Conservation (phyloP, 2,113 vertebrate species). For the Oryctolagus cuniculus region DNA sequence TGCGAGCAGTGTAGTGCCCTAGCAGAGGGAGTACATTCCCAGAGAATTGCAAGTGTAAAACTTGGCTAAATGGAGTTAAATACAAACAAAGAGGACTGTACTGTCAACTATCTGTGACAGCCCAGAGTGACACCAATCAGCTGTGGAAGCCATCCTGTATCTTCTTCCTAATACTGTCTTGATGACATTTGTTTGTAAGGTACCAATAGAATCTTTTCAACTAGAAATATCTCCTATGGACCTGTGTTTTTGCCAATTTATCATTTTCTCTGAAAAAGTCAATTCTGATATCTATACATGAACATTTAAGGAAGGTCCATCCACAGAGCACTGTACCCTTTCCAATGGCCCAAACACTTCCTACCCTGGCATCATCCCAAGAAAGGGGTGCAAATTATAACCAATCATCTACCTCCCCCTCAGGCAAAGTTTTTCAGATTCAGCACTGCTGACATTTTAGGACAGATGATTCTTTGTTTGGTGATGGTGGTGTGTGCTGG, state of each 20-base stretch:
- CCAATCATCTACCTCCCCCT: background rate
- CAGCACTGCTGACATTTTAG: background rate
- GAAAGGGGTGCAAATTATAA: background rate
- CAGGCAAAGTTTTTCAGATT: background rate
- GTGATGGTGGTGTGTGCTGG: background rate
- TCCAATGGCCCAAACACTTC: background rate
- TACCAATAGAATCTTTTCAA: background rate
- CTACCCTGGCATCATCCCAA: background rate
- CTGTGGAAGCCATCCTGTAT: background rate
- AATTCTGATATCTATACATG: background rate
- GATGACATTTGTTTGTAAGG: background rate
- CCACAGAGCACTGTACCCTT: background rate
- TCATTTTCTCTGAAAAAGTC: background rate
- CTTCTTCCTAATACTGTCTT: background rate
- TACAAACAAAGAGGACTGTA: background rate
- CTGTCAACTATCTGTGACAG: background rate
- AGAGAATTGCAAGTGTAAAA: background rate
- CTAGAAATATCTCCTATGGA: background rate
- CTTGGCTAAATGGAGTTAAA: constrained; percentile 30
- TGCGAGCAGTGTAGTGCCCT: background rate
- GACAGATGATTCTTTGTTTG: background rate
- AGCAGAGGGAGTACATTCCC: background rate
- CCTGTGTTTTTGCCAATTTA: background rate
- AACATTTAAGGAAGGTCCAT: background rate
- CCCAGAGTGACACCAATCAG: background rate